Base-by-base conservation (phyloP, 1,140 invertebrate genomes). In the Wasmannia auropunctata region DNA sequence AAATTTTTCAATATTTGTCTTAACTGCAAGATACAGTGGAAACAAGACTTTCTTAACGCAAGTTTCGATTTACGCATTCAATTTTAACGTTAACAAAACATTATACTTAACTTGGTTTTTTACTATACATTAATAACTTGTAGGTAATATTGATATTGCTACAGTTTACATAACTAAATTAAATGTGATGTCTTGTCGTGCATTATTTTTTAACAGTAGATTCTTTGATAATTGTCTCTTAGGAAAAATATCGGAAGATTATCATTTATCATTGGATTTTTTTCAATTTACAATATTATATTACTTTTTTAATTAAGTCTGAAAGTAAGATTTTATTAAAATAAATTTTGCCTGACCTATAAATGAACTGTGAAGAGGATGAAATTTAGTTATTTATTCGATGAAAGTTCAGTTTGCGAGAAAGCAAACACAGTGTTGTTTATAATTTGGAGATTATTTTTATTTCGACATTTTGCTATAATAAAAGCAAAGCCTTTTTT, bases 1-100 rank as follows among this genome's bases (percentile, higher is more conserved):
- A 56, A 87, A 75, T 75, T 51, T 56, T 56, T 86, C 67, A 87
- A 79, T 70, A 43, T 7, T 19, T 22, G 28, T 87, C n/a, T n/a
- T n/a, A 87, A 72, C 70, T 43, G 80, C 58, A 54, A 87, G 84
- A 88, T 69, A 34, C n/a, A 28, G 7, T 40, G n/a, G 76, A 77
- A 81, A 88, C 28, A 43, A 72, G 70, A 88, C 67, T 8, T 62
- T 46, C 56, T 43, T 16, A 62, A 87, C 79, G 72, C 58, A 75
- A 86, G 51, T 58, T n/a, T 88, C 14, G 65, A 63, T 67, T 88
- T 72, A 88, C 37, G 25, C 14, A 69, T 7, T 1, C 8, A 49
- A n/a, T 31, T 72, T 72, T 31, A 51, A 31, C 46, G 49, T 74
- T 51, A 34, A 54, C 6, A 3, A 10, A n/a, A 19, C 8, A 49